Evolutionary conservation across 2,113 vertebrate species (phyloP).

Genomic region (Zosterops pallidus): DNA sequence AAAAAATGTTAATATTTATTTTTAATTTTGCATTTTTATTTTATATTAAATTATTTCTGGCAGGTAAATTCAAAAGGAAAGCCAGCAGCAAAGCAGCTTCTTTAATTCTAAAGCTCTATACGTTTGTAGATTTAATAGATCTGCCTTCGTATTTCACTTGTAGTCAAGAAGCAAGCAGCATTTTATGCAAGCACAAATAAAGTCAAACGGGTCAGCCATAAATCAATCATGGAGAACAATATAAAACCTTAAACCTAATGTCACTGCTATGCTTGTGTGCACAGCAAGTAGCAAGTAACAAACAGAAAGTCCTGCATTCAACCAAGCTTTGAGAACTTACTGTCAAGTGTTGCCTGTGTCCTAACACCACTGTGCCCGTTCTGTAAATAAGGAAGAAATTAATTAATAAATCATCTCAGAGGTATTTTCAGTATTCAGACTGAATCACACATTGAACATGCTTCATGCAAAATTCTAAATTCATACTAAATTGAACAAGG

Average conservation of each 20-base stretch:
- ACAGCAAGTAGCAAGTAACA: not conserved
- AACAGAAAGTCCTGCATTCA: not conserved
- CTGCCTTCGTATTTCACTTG: not conserved
- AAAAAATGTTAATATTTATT: not conserved
- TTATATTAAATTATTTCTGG: not conserved
- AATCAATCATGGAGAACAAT: not conserved
- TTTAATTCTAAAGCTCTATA: not conserved
- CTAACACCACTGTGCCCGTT: constrained; percentile 86
- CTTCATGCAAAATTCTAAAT: constrained; percentile 18
- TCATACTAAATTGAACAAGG: not conserved
- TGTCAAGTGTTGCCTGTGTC: constrained; percentile 83
- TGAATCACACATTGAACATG: not conserved
- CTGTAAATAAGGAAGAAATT: constrained; percentile 71
- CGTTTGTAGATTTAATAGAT: not conserved
- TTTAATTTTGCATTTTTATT: not conserved
- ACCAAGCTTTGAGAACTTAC: constrained; percentile 77
- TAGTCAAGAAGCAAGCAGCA: not conserved
- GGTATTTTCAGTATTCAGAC: not conserved
- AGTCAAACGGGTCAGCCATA: not conserved
- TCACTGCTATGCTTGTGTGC: not conserved
- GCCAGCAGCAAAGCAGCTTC: not conserved
- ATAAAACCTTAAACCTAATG: not conserved
- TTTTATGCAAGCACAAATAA: not conserved
- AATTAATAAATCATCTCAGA: not conserved
- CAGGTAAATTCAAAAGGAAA: not conserved